Evolutionary conservation across 2,888 invertebrate genomes (phyloP), one percentile per base, ranked within the genome.

Genomic region (Tetranychus truncatus): DNA sequence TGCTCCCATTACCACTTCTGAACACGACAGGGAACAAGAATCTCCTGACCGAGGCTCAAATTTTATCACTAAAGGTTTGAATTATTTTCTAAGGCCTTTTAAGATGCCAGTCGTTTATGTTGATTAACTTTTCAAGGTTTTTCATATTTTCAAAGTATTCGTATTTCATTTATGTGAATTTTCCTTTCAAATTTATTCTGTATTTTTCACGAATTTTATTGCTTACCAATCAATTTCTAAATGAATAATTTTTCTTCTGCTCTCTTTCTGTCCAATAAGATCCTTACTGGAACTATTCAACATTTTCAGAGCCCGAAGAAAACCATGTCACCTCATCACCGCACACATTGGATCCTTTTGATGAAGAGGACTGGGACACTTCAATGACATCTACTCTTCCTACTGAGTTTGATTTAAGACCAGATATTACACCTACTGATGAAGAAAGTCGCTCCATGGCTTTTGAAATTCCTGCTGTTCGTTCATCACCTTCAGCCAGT

Each of bases 301-400:
- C 75, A 6, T 66, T 76, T 7, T 76, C 76, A 1, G 76, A 76
- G 20, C 76, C 76, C 8, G 73, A 69, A 20, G 69, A 73, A 65
- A 66, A 8, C 9, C 73, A 74, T 21, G 24, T 21, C 9, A 55
- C 55, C 55, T 55, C 24, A 34, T 55, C 34, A 15, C 69, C 21
- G 24, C 21, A 24, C 8, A 66, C 44, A 46, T 74, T 45, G 15
- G 66, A 20, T 55, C 55, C 95, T 80, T 99, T 96, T 84, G 97
- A 99, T 83, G 96, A 99, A 85, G 97, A 99, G 82, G 93, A 96
- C 83, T 99, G 97, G 96, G 89, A 88, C 8, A 94, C 95, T 18
- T 99, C 75, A 46, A 74, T 74, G 71, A 55, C 73, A 6, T 76
- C 75, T 18, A 76, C 71, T 71, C 34, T 75, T 44, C 75, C 75